phyloP scores from a whole-genome alignment of 2,113 vertebrate genomes.

The Pantherophis guttatus region DNA sequence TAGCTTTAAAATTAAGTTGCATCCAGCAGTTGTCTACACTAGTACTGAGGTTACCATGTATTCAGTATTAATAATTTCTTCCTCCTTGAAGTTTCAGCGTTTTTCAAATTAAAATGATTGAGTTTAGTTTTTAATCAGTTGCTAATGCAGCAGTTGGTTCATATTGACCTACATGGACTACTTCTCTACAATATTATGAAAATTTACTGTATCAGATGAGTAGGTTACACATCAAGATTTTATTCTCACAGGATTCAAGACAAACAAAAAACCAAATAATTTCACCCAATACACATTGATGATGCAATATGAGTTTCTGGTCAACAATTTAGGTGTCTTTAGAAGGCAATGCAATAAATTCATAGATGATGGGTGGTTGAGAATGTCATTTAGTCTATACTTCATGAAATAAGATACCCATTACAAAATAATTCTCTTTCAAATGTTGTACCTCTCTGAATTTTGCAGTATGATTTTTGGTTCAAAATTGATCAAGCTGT shows the following conservation, averaged over 20 bases:
- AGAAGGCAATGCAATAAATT: background rate
- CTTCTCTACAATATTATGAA: background rate
- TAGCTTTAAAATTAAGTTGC: slow-evolving; percentile 18
- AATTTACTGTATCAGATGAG: background rate
- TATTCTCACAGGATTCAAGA: background rate
- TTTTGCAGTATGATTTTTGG: background rate
- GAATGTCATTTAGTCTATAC: background rate
- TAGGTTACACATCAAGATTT: background rate
- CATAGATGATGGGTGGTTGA: background rate
- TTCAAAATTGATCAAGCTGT: background rate
- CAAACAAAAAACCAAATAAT: background rate
- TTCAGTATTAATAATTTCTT: slow-evolving; percentile 18
- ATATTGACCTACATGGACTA: background rate
- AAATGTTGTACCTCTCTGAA: background rate
- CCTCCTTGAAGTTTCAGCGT: slow-evolving; percentile 22
- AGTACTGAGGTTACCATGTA: slow-evolving; percentile 3
- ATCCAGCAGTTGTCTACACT: background rate
- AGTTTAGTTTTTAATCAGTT: slow-evolving; percentile 27
- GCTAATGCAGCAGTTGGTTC: slow-evolving; percentile 19
- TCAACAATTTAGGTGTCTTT: background rate
- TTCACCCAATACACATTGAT: background rate
- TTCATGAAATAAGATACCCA: background rate
- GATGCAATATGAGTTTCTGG: background rate
- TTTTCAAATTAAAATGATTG: slow-evolving; percentile 31
- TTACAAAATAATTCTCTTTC: background rate